Base-by-base conservation (phyloP, 2,888 invertebrate genomes). In the Serripes groenlandicus region DNA sequence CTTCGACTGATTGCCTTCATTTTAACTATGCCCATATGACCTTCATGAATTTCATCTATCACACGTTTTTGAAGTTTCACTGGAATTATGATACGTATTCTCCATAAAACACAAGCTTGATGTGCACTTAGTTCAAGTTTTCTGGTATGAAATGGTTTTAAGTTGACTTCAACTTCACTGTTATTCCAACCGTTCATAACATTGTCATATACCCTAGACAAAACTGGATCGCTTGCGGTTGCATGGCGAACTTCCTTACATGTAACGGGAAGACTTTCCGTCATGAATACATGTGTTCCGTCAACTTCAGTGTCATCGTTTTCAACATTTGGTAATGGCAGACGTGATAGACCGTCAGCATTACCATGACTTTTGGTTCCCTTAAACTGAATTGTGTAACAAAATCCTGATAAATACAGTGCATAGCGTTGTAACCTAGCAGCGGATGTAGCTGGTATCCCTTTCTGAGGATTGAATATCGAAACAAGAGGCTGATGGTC, bases 311-410 rank as follows among this genome's bases (percentile, higher is more conserved):
- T 21, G n/a, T 60, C 60, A 60, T 60, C 60, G 28, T 28, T 28
- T 3, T 28, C 81, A 83, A 9, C 54, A 15, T 30, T 26, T 5
- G 68, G 28, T 5, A 78, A 54, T 21, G 90, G 90, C 26, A 91
- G 37, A 72, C 93, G 69, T 7, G 91, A 93, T 28, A 93, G 85
- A 18, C 88, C 88, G 83, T 94, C 93, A 15, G 91, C 93, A 78
- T 93, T 91, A 0, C 89, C 90, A 81, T 93, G 92, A 1, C 83
- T 66, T 7, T 74, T 69, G 9, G 60, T 92, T n/a, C 82, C 78
- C 21, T 89, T 76, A 75, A 91, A 93, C 75, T 91, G 89, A 62
- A 94, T 90, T 5, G 81, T 77, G 80, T 92, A 94, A 64, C 92
- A 85, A 78, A 94, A 94, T 3, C 90, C 92, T 3, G 93, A 87